Conservation (phyloP, 1,140 invertebrate species). For the Pseudomyrmex gracilis region DNA sequence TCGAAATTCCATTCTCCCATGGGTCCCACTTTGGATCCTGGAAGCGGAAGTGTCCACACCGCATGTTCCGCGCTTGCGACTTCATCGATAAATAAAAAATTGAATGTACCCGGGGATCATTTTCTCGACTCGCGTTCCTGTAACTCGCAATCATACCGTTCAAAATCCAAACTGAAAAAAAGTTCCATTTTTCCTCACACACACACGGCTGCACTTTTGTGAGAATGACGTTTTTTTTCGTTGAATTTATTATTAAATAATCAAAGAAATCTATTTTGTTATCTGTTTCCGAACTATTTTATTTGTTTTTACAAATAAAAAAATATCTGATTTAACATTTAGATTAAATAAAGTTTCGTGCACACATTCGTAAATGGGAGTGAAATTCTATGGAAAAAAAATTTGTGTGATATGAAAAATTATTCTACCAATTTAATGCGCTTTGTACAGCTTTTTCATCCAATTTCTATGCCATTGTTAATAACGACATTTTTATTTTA, state of each 20-base stretch:
- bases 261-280: conserved; percentile 2
- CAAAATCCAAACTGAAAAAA: background rate
- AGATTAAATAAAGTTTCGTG: background rate
- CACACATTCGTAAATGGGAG: too few relatives aligned
- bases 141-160: conserved; percentile 25
- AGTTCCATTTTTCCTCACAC: background rate
- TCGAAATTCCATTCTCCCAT: conserved; percentile 55
- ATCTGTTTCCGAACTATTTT: background rate
- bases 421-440: background rate
- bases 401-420: conserved; percentile 16
- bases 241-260: background rate
- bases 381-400: background rate
- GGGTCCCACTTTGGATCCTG: conserved; percentile 29
- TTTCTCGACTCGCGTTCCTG: background rate
- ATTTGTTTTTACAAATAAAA: background rate
- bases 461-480: background rate
- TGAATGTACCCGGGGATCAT: conserved; percentile 30
- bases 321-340: background rate
- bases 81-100: conserved; percentile 56
- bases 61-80: background rate
- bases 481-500: background rate
- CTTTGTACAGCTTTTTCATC: background rate
- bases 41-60: conserved; percentile 28
- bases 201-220: background rate
- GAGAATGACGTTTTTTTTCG: background rate